Base-by-base conservation (phyloP, 2,113 vertebrate genomes). In the Oxygymnocypris stewartii region DNA sequence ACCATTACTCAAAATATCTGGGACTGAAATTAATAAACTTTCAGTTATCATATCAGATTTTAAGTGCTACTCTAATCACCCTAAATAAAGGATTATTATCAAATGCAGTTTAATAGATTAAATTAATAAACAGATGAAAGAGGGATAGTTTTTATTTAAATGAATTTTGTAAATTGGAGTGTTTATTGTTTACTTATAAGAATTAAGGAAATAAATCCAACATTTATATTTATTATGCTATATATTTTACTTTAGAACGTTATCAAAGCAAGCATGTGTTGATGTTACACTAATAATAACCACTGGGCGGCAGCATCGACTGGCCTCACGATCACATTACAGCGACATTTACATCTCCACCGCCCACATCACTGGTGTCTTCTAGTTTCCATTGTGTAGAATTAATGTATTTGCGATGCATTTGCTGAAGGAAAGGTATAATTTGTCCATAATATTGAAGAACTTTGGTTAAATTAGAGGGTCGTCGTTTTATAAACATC, bases 351-450 rank as follows among this genome's bases (percentile, higher is more conserved):
- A 65, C 79, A 83, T 54, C 81, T 23, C 25, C 20, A 25, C 37
- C 28, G 63, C 81, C 47, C 44, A 51, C 28, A 83, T 83, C 51
- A 61, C 9, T 80, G 16, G 78, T 8, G 78, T 80, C 78, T 79
- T 40, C 5, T 18, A 40, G 31, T 80, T 42, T 61, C 40, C 18
- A 83, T 71, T 35, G 28, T 83, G 31, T 54, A 35, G 18, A 35
- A 51, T 23, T 54, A 5, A 23, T 51, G 42, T 4, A 18, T 77
- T 77, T 47, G 25, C 25, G 35, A 31, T n/a, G 18, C 28, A 35
- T 51, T 35, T 12, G 18, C 10, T 2, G 0, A 37, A 71, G 9
- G 28, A 31, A 35, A 47, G 20, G 16, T 37, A 49, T n/a, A 1
- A 35, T 51, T 35, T 54, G 25, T 51, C 10, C 28, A 20, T 69